Percentiles rank a stretch among this genome's conserved stretches.
Conservation (phyloP, 2,888 invertebrate species). For the Rhodophaea formosa region DNA sequence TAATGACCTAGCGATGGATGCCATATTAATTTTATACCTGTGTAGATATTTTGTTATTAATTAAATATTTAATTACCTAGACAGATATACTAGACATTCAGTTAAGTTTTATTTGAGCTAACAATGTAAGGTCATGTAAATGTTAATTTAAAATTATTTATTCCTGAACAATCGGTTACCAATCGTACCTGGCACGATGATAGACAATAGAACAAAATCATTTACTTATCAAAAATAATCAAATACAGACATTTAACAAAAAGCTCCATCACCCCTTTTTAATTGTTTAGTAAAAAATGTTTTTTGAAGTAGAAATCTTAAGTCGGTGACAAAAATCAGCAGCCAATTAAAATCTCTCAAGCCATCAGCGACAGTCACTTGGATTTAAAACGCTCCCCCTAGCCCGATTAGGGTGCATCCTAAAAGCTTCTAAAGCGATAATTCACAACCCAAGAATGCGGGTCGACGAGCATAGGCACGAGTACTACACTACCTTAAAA, state of each 20-base stretch:
- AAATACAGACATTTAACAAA: background rate
- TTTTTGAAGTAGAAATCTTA: conserved; percentile 12
- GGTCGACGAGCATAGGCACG: conserved; percentile 69
- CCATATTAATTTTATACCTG: background rate
- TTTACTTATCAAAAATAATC: background rate
- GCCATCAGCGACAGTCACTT: conserved; percentile 64
- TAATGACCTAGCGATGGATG: conserved; percentile 2
- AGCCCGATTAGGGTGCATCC: conserved; percentile 76
- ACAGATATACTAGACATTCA: background rate
- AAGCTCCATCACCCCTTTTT: background rate
- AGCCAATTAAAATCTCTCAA: conserved; percentile 71
- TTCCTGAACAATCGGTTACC: background rate
- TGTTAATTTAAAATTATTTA: background rate
- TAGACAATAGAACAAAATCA: background rate
- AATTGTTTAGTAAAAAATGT: background rate
- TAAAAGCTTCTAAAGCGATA: conserved; percentile 76
- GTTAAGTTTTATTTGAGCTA: background rate
- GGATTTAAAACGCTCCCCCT: conserved; percentile 69
- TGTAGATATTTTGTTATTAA: background rate
- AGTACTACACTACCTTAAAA: conserved; percentile 48
- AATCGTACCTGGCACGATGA: background rate
- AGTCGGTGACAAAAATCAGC: conserved; percentile 57
- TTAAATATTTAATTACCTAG: background rate
- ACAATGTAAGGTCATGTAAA: background rate
- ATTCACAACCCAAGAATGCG: conserved; percentile 73